phyloP scores from a whole-genome alignment of 2,888 invertebrate genomes.

The Xestia rhomboidea region DNA sequence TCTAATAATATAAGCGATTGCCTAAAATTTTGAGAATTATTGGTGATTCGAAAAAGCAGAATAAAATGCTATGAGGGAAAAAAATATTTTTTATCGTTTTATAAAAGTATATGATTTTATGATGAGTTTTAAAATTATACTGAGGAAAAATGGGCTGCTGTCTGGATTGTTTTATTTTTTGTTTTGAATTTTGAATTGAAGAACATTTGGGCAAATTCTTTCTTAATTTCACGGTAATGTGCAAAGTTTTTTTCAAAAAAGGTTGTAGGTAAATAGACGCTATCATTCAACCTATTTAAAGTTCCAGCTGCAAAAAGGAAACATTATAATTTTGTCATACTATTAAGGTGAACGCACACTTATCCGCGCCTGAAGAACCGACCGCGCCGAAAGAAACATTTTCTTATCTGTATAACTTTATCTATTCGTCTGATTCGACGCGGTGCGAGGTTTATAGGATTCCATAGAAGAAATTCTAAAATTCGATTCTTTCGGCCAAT shows the following conservation, averaged over 20 bases:
- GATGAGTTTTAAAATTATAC: slow-evolving; percentile 65
- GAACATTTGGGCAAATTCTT: neutral
- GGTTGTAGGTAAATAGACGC: neutral
- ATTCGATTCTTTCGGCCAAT: too few species aligned
- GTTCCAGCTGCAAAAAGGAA: neutral
- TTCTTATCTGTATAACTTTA: too few species aligned
- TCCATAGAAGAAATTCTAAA: too few species aligned
- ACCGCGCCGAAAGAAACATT: too few species aligned
- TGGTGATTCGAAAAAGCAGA: slow-evolving; percentile 28
- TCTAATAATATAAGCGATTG: slow-evolving; percentile 13
- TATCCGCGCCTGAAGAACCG: too few species aligned
- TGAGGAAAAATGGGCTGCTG: slow-evolving; percentile 31
- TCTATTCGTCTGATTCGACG: too few species aligned
- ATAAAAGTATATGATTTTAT: slow-evolving; percentile 59
- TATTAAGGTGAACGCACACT: too few species aligned
- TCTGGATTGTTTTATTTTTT: slow-evolving; percentile 10
- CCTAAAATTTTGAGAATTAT: slow-evolving; percentile 45
- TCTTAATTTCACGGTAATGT: neutral
- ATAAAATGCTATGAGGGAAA: slow-evolving; percentile 1
- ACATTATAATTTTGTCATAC: too few species aligned
- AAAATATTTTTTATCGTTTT: slow-evolving; percentile 57
- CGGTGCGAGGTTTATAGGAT: too few species aligned
- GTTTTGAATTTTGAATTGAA: slow-evolving; percentile 45
- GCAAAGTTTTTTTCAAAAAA: neutral
- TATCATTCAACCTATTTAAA: neutral